Evolutionary conservation across 2,797 vertebrate species (phyloP), one percentile per base, ranked within the genome.

Genomic region (Anableps anableps): DNA sequence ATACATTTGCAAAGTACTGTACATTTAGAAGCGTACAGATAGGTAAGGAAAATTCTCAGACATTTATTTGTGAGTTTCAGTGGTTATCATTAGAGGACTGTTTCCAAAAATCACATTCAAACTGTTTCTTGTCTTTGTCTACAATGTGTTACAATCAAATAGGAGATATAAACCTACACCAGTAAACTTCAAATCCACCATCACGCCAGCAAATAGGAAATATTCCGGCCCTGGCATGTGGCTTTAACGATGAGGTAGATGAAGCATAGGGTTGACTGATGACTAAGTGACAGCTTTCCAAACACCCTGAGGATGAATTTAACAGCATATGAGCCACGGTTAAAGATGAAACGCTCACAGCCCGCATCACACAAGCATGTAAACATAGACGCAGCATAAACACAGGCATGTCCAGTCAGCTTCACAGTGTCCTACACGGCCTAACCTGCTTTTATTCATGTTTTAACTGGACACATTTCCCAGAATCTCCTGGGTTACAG

Each of bases 291-390:
- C 53, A 36, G 34, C 72, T 73, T 55, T 11, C 60, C 75, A 82
- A 47, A 85, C 7, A 19, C 36, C 80, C 74, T 75, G 3, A 13
- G 64, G 84, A 80, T 72, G 72, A 81, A 84, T 85, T 55, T 71
- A 53, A 47, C 76, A 77, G 80, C 83, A 81, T 51, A 62, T 86
- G 72, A 79, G 83, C 82, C 81, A 77, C 41, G 70, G 66, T 55
- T 88, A 38, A 83, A 83, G 79, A 60, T 72, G 55, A 89, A 83
- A 66, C 11, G 53, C 77, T 74, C 47, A 48, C 51, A 60, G 62
- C 70, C 71, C 19, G 38, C 58, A 77, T 78, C 48, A 7, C 17
- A 41, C 72, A 77, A 51, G 45, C 26, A 74, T 19, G 51, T 45
- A 70, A 79, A 29, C 51, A 77, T 1, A 80, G 23, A 38, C 23